A percentile compares a stretch with the other conserved stretches of the same genome.
phyloP scores from a whole-genome alignment of 2,797 vertebrate species.

The Adelosebastes latens region DNA sequence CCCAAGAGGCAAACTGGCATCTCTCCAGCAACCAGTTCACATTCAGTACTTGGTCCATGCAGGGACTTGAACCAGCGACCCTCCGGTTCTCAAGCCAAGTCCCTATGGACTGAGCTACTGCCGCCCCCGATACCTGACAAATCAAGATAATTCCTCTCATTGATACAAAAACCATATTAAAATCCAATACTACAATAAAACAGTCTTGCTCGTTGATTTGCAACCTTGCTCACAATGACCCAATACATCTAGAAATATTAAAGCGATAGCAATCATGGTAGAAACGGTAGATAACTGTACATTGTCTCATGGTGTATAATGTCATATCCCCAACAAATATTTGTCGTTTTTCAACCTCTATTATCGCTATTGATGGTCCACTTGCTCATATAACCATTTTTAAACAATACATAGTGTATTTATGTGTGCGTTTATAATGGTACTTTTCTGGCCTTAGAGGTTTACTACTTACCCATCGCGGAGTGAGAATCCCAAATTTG shows the following conservation, averaged over 20 bases:
- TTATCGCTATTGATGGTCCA: background rate
- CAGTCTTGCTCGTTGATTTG: no score
- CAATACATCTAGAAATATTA: background rate
- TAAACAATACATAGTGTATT: background rate
- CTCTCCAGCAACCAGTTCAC: no score
- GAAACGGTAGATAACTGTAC: background rate
- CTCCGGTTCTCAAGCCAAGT: no score
- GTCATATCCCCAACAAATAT: background rate
- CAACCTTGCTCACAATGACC: background rate
- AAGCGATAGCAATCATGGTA: background rate
- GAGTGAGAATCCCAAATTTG: background rate
- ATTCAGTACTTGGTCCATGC: no score
- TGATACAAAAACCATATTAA: fast-evolving
- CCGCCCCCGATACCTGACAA: background rate
- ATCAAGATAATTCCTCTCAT: background rate
- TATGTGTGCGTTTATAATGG: background rate
- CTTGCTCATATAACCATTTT: background rate
- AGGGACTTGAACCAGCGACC: no score
- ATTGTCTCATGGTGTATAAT: background rate
- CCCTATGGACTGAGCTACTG: no score
- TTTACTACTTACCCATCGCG: background rate
- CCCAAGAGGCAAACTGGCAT: no score
- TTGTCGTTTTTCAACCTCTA: background rate
- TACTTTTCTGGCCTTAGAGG: background rate
- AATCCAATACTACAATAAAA: background rate